Evolutionary conservation across 2,113 vertebrate genomes (phyloP), one percentile per base, ranked within the genome.

Genomic region (Saccopteryx leptura): DNA sequence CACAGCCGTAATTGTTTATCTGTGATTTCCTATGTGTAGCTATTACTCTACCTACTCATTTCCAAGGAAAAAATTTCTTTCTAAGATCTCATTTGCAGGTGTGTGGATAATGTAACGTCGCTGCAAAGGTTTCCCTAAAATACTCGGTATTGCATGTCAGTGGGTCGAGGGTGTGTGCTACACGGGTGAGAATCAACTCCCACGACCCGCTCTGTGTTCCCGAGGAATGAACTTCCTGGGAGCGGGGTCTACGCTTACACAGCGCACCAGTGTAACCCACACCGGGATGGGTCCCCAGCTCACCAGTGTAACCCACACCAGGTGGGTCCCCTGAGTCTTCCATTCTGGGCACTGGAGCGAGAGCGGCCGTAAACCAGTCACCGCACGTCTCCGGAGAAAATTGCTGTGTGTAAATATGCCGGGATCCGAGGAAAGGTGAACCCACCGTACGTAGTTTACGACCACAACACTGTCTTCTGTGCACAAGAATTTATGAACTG

Each of bases 371-470:
- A 89, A 91, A 94, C 94, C 91, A 96, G 86, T 86, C 65, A 88
- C 28, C 58, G 52, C 28, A 50, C 54, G n/a, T 72, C 75, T 91
- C 93, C 3, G 19, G 79, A 94, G 94, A 83, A 93, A 97, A 93
- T 93, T 92, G 79, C 79, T 75, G 50, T 95, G 91, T 96, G 75
- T 96, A 95, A 95, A 96, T 83, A 93, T 93, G 92, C 91, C 95
- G 86, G 28, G 69, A 75, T 79, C 46, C 94, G 89, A 91, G 68
- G 66, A 95, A 94, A 97, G 69, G 94, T 94, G 28, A 46, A 48
- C 61, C 39, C 52, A 66, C 61, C 69, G 52, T 46, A 61, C 12
- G 19, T 96, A 72, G 93, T 96, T 97, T 85, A 90, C 26, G 61
- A 50, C 76, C 65, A 58, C 68, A 95, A 96, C 52, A 63, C 75